phyloP scores from a whole-genome alignment of 2,888 invertebrate species.

The Sussaba pulchella region DNA sequence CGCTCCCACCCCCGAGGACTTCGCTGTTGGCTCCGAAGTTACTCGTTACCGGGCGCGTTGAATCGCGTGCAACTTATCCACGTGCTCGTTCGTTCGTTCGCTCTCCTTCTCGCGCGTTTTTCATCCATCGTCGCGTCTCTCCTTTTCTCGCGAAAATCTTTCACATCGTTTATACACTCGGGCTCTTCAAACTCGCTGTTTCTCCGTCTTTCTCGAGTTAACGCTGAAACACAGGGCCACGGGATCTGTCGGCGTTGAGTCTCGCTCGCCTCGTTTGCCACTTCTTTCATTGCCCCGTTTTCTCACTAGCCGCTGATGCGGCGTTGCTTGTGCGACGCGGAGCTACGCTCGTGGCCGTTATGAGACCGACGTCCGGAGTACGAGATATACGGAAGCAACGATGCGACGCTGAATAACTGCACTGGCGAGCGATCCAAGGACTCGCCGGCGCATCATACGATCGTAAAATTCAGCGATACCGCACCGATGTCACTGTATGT shows the following conservation, averaged over 20 bases:
- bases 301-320: constrained; percentile 30
- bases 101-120: constrained; percentile 12
- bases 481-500: too few relatives aligned
- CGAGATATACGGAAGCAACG: constrained; percentile 23
- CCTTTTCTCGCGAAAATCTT: constrained; percentile 4
- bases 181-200: constrained; percentile 23
- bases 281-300: constrained; percentile 25
- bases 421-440: background rate
- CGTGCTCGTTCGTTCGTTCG: constrained; percentile 27
- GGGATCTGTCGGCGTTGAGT: background rate
- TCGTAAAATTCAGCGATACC: background rate
- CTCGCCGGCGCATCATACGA: background rate
- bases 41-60: constrained; percentile 67
- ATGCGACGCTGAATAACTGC: constrained; percentile 25
- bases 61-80: constrained; percentile 67
- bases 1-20: constrained; percentile 62
- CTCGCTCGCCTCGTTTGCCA: constrained; percentile 25
- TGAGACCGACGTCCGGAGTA: constrained; percentile 20
- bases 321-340: background rate
- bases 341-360: constrained; percentile 51
- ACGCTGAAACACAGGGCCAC: constrained; percentile 53
- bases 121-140: constrained; percentile 1
- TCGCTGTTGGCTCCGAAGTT: constrained; percentile 64
- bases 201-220: constrained; percentile 47
- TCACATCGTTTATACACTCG: constrained; percentile 33